Evolutionary conservation across 2,888 invertebrate genomes (phyloP), one percentile per base, ranked within the genome.

Genomic region (Eupithecia subfuscata): DNA sequence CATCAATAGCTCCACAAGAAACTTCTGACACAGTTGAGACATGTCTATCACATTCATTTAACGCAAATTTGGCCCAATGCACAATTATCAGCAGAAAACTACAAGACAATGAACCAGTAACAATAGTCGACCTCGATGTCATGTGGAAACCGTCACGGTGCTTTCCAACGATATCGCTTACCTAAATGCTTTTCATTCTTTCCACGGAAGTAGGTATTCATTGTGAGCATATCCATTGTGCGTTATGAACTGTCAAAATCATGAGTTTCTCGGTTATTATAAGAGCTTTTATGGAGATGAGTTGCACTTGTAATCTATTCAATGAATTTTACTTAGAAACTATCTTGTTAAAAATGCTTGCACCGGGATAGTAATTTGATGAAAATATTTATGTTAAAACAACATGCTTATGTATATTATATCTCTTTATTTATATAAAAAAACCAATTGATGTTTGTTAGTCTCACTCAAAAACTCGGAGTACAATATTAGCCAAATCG

Each of bases 131-230:
- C 92, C 92, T 86, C 91, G 86, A 91, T 91, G 87, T 88, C 87
- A 87, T 92, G 93, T 94, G 94, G 93, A 93, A 94, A 94, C 94
- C 89, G 88, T 93, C 90, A 93, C 94, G 85, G 77, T 82, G 89
- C 94, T 94, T 93, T 94, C 93, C 91, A 92, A 88, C 88, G 87
- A 88, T 89, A 90, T 91, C 88, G 85, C 87, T 85, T 85, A 86
- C 82, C 85, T 86, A 88, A 85, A 85, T 86, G 86, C 85, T 82
- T 86, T 85, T 86, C 84, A 82, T 86, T 85, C 81, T 84, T 79
- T 84, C 85, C 80, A 77, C 75, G 82, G 76, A 77, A 81, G 82
- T 77, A 77, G 80, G 82, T 78, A 81, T 73, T 74, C 79, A 83
- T 76, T 80, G 79, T 80, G 81, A 79, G 80, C 81, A 80, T n/a